Conservation (phyloP, 1,140 invertebrate genomes). For the Vollenhovia emeryi region DNA sequence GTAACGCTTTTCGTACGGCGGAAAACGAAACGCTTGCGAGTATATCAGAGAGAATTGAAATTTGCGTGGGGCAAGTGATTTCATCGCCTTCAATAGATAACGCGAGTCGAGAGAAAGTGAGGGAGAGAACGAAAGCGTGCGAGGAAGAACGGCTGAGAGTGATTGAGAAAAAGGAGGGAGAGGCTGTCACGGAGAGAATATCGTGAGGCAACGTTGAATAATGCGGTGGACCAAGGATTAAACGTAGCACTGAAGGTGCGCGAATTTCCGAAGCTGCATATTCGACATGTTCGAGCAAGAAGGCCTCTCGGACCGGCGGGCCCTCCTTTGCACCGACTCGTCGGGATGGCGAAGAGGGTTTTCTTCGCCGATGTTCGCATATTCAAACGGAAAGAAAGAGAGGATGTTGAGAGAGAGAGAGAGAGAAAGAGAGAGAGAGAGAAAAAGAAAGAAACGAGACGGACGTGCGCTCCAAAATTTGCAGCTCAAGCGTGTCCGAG, state of each 20-base stretch:
- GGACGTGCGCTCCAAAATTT: conserved; percentile 33
- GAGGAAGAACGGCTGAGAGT: conserved; percentile 5
- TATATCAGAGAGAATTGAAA: conserved; percentile 77
- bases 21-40: conserved; percentile 48
- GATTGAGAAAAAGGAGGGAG: conserved; percentile 4
- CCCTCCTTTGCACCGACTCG: conserved; percentile 54
- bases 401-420: background rate
- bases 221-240: conserved; percentile 49
- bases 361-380: conserved; percentile 54
- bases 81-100: conserved; percentile 62
- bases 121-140: conserved; percentile 11
- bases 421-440: conserved; percentile 42
- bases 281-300: conserved; percentile 63
- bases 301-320: conserved; percentile 64
- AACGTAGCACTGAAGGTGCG: conserved; percentile 56
- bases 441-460: background rate
- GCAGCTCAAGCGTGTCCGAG: background rate
- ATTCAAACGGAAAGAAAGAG: background rate
- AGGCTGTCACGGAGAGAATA: background rate
- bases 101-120: conserved; percentile 12
- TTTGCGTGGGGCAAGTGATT: conserved; percentile 73
- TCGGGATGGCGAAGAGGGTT: conserved; percentile 64
- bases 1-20: conserved; percentile 23
- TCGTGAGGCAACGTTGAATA: conserved; percentile 20
- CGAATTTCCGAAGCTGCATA: conserved; percentile 64